A percentile compares a stretch with the other conserved stretches of the same genome.
These are phyloP conservation scores for Platycheirus albimanus DNA, from an alignment of 2,888 invertebrate genomes.

Conservation along the genomic window DNA sequence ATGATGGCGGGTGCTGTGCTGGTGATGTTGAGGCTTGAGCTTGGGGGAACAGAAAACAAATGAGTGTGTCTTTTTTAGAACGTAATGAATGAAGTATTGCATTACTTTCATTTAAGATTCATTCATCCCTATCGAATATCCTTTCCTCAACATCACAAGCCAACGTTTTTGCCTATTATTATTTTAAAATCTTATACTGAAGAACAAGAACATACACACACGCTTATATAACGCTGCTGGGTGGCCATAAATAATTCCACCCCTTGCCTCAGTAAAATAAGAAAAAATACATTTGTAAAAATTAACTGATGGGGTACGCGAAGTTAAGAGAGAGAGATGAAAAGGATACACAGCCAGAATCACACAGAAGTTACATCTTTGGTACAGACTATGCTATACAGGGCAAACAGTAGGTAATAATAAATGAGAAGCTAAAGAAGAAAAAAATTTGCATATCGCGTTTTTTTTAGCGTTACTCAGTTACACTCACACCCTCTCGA, in stretches of 20 bases:
- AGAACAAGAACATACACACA: constrained; percentile 35
- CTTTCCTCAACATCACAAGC: constrained; percentile 28
- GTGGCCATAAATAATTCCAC: constrained; percentile 74
- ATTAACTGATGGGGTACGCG: constrained; percentile 73
- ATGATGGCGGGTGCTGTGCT: neutral
- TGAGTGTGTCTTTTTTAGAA: constrained; percentile 60
- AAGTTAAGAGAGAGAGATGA: constrained; percentile 60
- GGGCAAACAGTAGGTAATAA: constrained; percentile 53
- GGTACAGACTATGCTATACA: constrained; percentile 26
- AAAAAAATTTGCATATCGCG: constrained; percentile 71
- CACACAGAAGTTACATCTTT: constrained; percentile 60
- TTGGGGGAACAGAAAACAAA: constrained; percentile 29
- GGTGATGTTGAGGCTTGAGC: neutral
- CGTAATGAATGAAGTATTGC: constrained; percentile 72
- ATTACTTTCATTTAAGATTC: constrained; percentile 69
- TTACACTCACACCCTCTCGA: constrained; percentile 44
- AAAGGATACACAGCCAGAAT: constrained; percentile 66
- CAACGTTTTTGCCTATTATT: constrained; percentile 69
- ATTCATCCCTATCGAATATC: constrained; percentile 57
- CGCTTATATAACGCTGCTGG: constrained; percentile 41
- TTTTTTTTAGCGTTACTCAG: constrained; percentile 45
- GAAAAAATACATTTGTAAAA: constrained; percentile 71
- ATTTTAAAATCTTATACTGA: constrained; percentile 72
- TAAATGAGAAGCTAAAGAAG: constrained; percentile 51
- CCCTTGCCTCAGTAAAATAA: constrained; percentile 58